Percentiles rank a stretch among this genome's conserved stretches.
These are phyloP conservation scores for Pelmatolapia mariae DNA, from an alignment of 2,113 vertebrate genomes.

Conservation along the genomic window DNA sequence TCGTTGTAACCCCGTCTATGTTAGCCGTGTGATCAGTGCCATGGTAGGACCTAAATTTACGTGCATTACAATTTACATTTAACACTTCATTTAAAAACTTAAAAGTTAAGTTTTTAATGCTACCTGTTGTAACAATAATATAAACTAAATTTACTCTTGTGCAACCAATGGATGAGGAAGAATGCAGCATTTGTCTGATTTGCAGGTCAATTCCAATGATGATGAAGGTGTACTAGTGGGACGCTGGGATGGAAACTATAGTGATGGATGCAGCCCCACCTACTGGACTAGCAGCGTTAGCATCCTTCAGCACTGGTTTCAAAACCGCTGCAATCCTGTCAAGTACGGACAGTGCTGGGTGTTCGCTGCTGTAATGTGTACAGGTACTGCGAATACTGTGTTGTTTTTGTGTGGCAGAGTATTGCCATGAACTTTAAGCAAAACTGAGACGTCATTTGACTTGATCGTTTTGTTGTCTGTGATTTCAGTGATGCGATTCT, in stretches of 20 bases:
- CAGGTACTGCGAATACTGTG: background rate
- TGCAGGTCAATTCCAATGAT: background rate
- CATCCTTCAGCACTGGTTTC: background rate
- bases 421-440: background rate
- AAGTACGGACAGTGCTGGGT: background rate
- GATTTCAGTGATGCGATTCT: background rate
- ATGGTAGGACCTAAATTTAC: background rate
- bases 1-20: too few species aligned
- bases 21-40: background rate
- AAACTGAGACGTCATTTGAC: rapidly evolving
- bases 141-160: too few species aligned
- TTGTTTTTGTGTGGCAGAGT: background rate
- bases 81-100: background rate
- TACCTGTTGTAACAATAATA: too few species aligned
- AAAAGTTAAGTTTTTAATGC: too few species aligned
- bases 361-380: background rate
- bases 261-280: background rate
- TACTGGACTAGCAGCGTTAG: background rate
- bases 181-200: background rate
- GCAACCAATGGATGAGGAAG: too few species aligned
- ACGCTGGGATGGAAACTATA: background rate
- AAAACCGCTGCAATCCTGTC: background rate
- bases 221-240: background rate
- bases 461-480: background rate
- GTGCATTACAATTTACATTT: rapidly evolving